Base-by-base conservation (phyloP, 1,140 invertebrate genomes). In the Zaprionus vittiger region DNA sequence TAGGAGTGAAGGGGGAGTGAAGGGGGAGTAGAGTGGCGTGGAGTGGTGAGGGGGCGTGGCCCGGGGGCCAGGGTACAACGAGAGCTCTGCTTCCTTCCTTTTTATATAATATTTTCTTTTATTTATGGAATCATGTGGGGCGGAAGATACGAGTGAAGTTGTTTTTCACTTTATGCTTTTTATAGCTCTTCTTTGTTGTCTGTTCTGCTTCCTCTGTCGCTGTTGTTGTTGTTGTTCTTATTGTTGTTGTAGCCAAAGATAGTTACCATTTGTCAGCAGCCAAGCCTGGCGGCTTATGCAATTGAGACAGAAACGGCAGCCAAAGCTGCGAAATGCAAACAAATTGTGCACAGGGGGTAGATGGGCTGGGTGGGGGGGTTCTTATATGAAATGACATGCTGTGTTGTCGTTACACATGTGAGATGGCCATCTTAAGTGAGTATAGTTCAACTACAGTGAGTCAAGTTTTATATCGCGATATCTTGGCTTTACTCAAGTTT, bases 61-160 rank as follows among this genome's bases (percentile, higher is more conserved):
- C 17, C 22, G 15, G 22, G 5, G 20, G 26, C 22, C 3, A 5
- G 20, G 37, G 15, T 20, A 34, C 5, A 24, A 3, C 12, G 47
- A n/a, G 20, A n/a, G 20, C 44, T 47, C 11, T 1, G 31, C 20
- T 65, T 37, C n/a, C 56, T 73, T 66, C 52, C 70, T 54, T 41
- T 73, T 72, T 44, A 55, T 38, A 55, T 56, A 41, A 70, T 44
- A 24, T 54, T 61, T 54, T n/a, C n/a, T 28, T 24, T 52, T 52
- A 52, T 52, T 52, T 52, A 56, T 56, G 52, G 52, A 54, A 75
- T 80, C 73, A 72, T 76, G 77, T 68, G 72, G 31, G 72, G 55
- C 81, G 63, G 57, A 79, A 78, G 34, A 68, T 54, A 49, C 61
- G 60, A 83, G 63, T 65, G 20, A 49, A 62, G 41, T 47, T 47